Percentiles rank a stretch among this genome's conserved stretches.
phyloP scores from a whole-genome alignment of 2,888 invertebrate genomes.

The Epinotia nisella region DNA sequence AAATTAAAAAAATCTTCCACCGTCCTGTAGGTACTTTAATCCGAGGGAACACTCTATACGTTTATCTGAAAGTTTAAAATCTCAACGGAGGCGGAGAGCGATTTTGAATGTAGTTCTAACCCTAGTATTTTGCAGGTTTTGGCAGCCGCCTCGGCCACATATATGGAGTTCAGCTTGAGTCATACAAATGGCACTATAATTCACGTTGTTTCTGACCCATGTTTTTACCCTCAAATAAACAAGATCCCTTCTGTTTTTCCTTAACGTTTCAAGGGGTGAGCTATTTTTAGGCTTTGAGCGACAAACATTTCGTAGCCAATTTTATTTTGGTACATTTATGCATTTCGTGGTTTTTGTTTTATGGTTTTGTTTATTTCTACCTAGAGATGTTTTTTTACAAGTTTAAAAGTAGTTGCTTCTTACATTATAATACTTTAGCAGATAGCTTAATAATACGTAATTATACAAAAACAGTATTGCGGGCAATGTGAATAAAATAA shows the following conservation, averaged over 20 bases:
- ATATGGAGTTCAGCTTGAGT: slow-evolving; percentile 38
- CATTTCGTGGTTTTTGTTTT: slow-evolving; percentile 22
- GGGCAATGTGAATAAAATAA: too few species aligned
- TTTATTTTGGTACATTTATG: slow-evolving; percentile 15
- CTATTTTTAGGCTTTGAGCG: slow-evolving; percentile 54
- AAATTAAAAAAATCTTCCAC: too few species aligned
- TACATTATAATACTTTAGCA: not conserved
- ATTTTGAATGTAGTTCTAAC: not conserved
- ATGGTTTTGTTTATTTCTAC: slow-evolving; percentile 25
- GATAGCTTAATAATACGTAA: too few species aligned
- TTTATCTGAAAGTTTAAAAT: not conserved
- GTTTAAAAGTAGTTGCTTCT: not conserved
- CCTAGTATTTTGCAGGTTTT: slow-evolving; percentile 43
- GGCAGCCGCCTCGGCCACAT: slow-evolving; percentile 32
- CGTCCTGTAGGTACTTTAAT: too few species aligned
- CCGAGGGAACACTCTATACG: too few species aligned
- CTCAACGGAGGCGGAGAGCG: not conserved
- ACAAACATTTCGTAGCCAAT: slow-evolving; percentile 28
- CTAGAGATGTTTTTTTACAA: not conserved
- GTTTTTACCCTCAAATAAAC: slow-evolving; percentile 62
- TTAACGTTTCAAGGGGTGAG: slow-evolving; percentile 55
- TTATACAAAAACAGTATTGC: not conserved
- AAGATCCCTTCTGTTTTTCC: slow-evolving; percentile 62
- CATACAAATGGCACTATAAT: slow-evolving; percentile 62
- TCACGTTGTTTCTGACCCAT: slow-evolving; percentile 64